Percentiles rank a stretch among this genome's conserved stretches.
Evolutionary conservation across 2,113 vertebrate species (phyloP).

Genomic region (Coregonus clupeaformis): DNA sequence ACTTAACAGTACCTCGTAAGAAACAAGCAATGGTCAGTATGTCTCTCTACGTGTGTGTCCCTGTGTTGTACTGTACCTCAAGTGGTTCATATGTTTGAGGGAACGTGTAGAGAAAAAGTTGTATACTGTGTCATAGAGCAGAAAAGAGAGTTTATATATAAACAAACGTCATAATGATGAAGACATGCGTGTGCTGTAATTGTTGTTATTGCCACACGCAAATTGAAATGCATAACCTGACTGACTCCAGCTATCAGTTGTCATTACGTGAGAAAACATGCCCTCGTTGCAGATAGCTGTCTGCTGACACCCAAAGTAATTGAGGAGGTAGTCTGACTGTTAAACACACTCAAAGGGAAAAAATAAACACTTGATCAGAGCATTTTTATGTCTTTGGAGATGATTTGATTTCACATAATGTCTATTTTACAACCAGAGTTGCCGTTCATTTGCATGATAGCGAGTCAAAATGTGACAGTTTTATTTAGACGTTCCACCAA

Average conservation of each 20-base stretch:
- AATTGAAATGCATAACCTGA: slow-evolving; percentile 79
- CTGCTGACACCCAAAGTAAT: slow-evolving; percentile 78
- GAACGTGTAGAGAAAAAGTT: not conserved
- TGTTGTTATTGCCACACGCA: slow-evolving; percentile 78
- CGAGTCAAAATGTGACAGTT: slow-evolving; percentile 75
- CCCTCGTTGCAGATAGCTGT: slow-evolving; percentile 70
- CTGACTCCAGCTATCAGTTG: slow-evolving; percentile 78
- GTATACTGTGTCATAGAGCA: not conserved
- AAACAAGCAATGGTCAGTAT: not conserved
- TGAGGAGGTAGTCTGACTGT: slow-evolving; percentile 73
- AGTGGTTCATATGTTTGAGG: not conserved
- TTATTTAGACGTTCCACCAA: slow-evolving; percentile 72
- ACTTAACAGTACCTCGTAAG: not conserved
- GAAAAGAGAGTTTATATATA: no score
- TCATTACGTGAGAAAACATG: slow-evolving; percentile 75
- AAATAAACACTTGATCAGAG: slow-evolving; percentile 76
- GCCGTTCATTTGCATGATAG: slow-evolving; percentile 78
- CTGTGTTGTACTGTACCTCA: not conserved
- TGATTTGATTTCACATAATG: slow-evolving; percentile 80
- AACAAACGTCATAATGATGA: slow-evolving; percentile 63
- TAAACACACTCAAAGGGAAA: slow-evolving; percentile 68
- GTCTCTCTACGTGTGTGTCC: not conserved
- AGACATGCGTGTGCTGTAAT: slow-evolving; percentile 76
- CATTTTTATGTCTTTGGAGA: slow-evolving; percentile 73
- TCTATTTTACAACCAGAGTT: slow-evolving; percentile 74